Evolutionary conservation across 64 coral and sea anemone genomes (phyloP), one percentile per base, ranked within the genome.

Genomic region (Montipora foliosa): DNA sequence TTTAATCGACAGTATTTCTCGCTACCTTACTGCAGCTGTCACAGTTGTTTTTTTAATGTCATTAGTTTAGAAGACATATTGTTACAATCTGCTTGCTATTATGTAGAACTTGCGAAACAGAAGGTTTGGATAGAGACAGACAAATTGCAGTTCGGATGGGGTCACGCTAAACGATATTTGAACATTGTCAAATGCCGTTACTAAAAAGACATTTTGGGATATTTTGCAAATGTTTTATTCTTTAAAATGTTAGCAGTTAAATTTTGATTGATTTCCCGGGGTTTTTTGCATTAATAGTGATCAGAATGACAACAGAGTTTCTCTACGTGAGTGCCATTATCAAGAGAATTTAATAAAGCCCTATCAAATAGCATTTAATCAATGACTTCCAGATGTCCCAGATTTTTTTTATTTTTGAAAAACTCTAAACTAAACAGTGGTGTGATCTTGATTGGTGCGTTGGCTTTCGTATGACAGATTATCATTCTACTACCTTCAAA

Each of bases 251-350:
- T 5, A 61, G 51, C 55, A 61, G 6, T 64, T 4, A 5, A 66
- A 22, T 58, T 22, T 58, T 57, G 17, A 58, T 58, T 25, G 16
- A 47, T 47, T 14, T 37, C 0, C 55, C 13, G 14, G 3, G 3
- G 3, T 44, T 8, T n/a, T 13, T 64, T 4, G 16, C 4, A 47
- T 13, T 61, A 46, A 46, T n/a, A 16, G 21, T 1, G 44, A 12
- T 11, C 9, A 67, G 37, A 17, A 66, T 46, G 2, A 6, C n/a
- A 83, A 83, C 81, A 83, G 44, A 59, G 13, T 67, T 46, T 86
- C 82, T 15, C 82, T 21, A n/a, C 45, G 44, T 86, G 82, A 86
- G 24, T 70, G 47, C 76, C 47, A n/a, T 86, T 70, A 47, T 66
- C 37, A 83, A 44, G 12, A 17, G 0, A 12, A 37, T 37, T 37